phyloP scores from a whole-genome alignment of 2,888 invertebrate species.

The Celastrina argiolus region DNA sequence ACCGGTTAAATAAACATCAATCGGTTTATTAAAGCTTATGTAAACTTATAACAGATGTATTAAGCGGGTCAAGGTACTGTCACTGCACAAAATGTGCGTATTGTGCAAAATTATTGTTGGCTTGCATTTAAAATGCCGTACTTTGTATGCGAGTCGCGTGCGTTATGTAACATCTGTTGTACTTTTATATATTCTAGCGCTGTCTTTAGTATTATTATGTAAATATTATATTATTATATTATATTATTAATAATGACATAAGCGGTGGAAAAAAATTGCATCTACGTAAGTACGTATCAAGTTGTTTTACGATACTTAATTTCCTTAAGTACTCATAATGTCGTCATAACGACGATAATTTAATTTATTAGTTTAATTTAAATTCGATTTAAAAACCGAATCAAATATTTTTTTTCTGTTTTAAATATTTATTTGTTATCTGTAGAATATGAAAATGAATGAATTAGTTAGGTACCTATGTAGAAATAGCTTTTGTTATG shows the following conservation, averaged over 20 bases:
- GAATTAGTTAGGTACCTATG: background rate
- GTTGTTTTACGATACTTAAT: background rate
- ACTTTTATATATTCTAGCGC: background rate
- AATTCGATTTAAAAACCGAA: too few species aligned
- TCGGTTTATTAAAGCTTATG: constrained; percentile 13
- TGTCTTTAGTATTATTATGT: background rate
- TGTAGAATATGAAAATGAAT: too few species aligned
- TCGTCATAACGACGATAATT: background rate
- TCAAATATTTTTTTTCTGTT: too few species aligned
- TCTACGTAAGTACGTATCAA: background rate
- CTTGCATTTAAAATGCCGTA: background rate
- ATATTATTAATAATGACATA: background rate
- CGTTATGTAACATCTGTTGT: constrained; percentile 1
- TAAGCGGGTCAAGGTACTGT: constrained; percentile 10
- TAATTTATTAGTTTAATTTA: background rate
- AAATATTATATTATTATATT: background rate
- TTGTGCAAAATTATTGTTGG: constrained; percentile 14
- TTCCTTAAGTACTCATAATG: background rate
- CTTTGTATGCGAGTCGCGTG: background rate
- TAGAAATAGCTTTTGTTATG: background rate
- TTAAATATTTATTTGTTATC: too few species aligned
- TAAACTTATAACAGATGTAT: constrained; percentile 22
- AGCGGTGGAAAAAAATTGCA: background rate
- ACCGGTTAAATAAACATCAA: background rate
- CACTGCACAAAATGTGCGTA: background rate